phyloP scores from a whole-genome alignment of 64 coral and sea anemone genomes.

The Platygyra sinensis region DNA sequence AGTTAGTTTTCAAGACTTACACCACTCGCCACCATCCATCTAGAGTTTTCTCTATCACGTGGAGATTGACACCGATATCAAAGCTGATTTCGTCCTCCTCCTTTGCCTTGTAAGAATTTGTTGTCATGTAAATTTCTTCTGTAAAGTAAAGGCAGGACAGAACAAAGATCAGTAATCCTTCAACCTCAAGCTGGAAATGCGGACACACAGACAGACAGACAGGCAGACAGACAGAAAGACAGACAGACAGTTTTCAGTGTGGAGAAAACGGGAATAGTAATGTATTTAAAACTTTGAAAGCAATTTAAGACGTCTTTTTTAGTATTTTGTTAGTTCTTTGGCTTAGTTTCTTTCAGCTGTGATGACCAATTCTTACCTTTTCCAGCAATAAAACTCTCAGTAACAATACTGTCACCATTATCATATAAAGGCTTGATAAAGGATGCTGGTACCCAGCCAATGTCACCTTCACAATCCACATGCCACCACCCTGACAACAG shows the following conservation, averaged over 20 bases:
- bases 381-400: neutral
- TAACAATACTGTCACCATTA: conserved; percentile 9
- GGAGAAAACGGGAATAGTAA: too few species aligned
- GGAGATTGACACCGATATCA: conserved; percentile 74
- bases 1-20: conserved; percentile 34
- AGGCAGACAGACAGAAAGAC: too few species aligned
- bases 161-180: neutral
- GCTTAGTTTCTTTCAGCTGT: neutral
- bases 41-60: conserved; percentile 88
- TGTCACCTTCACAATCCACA: conserved; percentile 92
- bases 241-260: too few species aligned
- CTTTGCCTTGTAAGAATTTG: conserved; percentile 77
- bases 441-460: conserved; percentile 89
- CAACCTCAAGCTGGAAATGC: neutral
- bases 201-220: too few species aligned
- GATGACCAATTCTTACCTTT: conserved; percentile 12
- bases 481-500: conserved; percentile 88
- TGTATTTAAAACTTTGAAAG: too few species aligned
- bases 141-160: neutral
- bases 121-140: conserved; percentile 87
- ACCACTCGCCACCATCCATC: conserved; percentile 95
- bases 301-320: too few species aligned
- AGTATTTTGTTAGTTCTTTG: neutral
- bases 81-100: conserved; percentile 85
- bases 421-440: conserved; percentile 66